Conservation (phyloP, 2,888 invertebrate species). For the Toxonevra muliebris region DNA sequence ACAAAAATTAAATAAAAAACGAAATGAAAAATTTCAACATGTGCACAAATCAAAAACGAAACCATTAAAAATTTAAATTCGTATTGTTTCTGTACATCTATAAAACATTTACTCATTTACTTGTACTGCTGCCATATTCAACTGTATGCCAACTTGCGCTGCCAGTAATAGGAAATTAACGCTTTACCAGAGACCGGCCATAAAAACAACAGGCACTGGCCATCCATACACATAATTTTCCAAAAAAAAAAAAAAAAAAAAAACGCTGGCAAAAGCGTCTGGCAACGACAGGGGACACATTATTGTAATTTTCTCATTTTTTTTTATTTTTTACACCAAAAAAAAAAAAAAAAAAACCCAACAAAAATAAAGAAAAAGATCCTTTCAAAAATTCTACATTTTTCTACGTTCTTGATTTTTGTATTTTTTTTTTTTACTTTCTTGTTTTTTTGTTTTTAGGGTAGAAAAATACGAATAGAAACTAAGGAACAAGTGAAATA, state of each 20-base stretch:
- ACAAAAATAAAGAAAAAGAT: not conserved
- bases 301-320: slow-evolving; percentile 54
- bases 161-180: not conserved
- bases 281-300: slow-evolving; percentile 62
- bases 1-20: too few relatives aligned
- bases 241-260: too few relatives aligned
- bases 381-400: too few relatives aligned
- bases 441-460: not conserved
- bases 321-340: not conserved
- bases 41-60: too few relatives aligned
- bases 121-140: too few relatives aligned
- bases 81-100: too few relatives aligned
- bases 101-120: too few relatives aligned
- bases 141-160: too few relatives aligned
- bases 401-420: too few relatives aligned
- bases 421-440: too few relatives aligned
- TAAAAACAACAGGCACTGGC: not conserved
- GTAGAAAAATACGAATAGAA: not conserved
- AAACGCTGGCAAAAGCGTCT: slow-evolving; percentile 44
- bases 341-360: not conserved
- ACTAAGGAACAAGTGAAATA: not conserved
- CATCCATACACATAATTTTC: slow-evolving; percentile 1
- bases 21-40: too few relatives aligned
- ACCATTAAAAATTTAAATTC: too few relatives aligned
- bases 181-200: not conserved